Base-by-base conservation (phyloP, 2,113 vertebrate species). In the Cheilinus undulatus region DNA sequence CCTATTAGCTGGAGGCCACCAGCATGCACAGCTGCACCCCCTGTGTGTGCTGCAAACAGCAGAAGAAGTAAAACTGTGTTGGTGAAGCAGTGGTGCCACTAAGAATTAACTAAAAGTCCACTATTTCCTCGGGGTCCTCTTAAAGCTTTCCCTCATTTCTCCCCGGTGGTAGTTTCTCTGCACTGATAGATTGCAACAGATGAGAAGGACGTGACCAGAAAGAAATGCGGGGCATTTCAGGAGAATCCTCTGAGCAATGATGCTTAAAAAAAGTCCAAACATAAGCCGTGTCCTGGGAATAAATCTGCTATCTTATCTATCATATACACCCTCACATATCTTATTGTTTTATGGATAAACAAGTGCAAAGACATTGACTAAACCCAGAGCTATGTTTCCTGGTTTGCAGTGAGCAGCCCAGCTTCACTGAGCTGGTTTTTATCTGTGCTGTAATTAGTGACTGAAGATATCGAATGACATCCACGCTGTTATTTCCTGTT, bases 401-500 rank as follows among this genome's bases (percentile, higher is more conserved):
- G 38, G 36, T 53, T 28, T 38, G 15, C 32, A 54, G 54, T 7
- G 42, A 60, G 26, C 50, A 15, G 17, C 45, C n/a, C 52, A 62
- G 49, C 62, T 63, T 78, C 53, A 28, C 30, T 38, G 22, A 23
- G 56, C 62, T 54, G 59, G 45, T 67, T 74, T 77, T 77, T 52
- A 50, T 80, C 77, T 64, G 34, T 52, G 60, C 63, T 76, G 63
- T 78, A 88, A 88, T 84, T 85, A 84, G 62, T 20, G 49, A 11
- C 59, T 75, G 73, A 64, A 43, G 57, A 70, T 73, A 83, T 56
- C 62, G 65, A 73, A 67, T 46, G 59, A 67, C 54, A 54, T 70
- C 50, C 52, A 63, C 64, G 54, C 59, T 70, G 64, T 73, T 61
- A 61, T 75, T 76, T 50, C 62, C 30, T 74, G 58, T 60, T 22